Conservation (phyloP, 35 echinoderm and acorn worm genomes). For the Strongylocentrotus purpuratus region DNA sequence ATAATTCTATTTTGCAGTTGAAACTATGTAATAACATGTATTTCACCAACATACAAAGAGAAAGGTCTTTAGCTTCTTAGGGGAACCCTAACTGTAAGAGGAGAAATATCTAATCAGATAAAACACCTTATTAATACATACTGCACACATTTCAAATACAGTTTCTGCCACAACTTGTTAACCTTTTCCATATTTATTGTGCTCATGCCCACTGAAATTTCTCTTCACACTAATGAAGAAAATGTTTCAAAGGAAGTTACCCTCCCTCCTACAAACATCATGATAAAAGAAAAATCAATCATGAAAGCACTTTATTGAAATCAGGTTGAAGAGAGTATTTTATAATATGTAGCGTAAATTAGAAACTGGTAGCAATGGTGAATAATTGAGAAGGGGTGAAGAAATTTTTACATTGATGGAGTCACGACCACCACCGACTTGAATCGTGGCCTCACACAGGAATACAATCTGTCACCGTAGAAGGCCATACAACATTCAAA, state of each 20-base stretch:
- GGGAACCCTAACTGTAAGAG: too few relatives aligned
- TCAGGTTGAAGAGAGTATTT: background rate
- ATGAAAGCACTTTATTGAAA: background rate
- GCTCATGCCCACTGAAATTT: background rate
- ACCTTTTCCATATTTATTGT: too few relatives aligned
- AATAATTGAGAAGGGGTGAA: background rate
- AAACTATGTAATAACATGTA: too few relatives aligned
- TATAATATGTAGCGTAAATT: background rate
- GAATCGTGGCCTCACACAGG: background rate
- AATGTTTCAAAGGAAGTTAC: background rate
- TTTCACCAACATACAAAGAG: too few relatives aligned
- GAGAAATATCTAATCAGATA: too few relatives aligned
- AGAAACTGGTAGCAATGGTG: background rate
- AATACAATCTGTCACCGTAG: background rate
- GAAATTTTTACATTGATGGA: background rate
- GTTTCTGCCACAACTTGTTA: too few relatives aligned
- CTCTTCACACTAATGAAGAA: background rate
- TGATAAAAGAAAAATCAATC: background rate
- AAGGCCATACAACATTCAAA: slow-evolving; percentile 34
- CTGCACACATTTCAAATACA: too few relatives aligned
- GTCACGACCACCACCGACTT: background rate
- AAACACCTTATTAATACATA: too few relatives aligned
- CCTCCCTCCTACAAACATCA: background rate
- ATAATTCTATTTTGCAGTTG: too few relatives aligned
- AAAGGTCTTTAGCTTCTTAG: too few relatives aligned